Evolutionary conservation across 2,888 invertebrate species (phyloP).

Genomic region (Formica aserva): DNA sequence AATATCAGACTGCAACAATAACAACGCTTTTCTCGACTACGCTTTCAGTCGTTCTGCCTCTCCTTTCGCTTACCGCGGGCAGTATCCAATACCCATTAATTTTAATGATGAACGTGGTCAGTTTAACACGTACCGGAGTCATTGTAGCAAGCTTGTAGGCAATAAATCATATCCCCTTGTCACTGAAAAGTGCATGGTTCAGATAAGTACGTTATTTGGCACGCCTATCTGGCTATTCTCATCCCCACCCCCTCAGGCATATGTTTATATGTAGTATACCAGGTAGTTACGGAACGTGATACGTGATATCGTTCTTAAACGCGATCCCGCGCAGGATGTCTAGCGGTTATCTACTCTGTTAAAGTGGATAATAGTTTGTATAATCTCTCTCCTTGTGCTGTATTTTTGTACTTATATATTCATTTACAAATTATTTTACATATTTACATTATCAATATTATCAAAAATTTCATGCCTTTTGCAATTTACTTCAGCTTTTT

Average conservation of each 20-base stretch:
- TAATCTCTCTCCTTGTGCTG: slow-evolving; percentile 19
- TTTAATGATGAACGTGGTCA: slow-evolving; percentile 82
- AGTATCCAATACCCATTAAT: slow-evolving; percentile 83
- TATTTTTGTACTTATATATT: not conserved
- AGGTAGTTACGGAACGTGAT: slow-evolving; percentile 62
- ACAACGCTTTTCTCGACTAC: slow-evolving; percentile 47
- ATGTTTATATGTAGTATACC: slow-evolving; percentile 45
- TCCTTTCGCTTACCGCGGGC: slow-evolving; percentile 56
- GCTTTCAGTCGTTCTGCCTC: slow-evolving; percentile 42
- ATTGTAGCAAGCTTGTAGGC: slow-evolving; percentile 70
- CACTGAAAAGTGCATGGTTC: slow-evolving; percentile 75
- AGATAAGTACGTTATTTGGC: slow-evolving; percentile 75
- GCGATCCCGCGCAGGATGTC: slow-evolving; percentile 59
- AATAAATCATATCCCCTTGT: slow-evolving; percentile 76
- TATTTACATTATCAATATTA: not conserved
- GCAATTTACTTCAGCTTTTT: not conserved
- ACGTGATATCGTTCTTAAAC: slow-evolving; percentile 64
- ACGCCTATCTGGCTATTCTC: slow-evolving; percentile 59
- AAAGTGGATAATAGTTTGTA: slow-evolving; percentile 47
- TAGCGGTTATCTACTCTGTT: slow-evolving; percentile 51
- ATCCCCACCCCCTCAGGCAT: slow-evolving; percentile 51
- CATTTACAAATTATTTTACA: not conserved
- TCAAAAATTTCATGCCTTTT: not conserved
- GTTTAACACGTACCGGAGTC: slow-evolving; percentile 79
- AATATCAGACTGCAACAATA: slow-evolving; percentile 46